These are phyloP conservation scores for Ochlodes sylvanus DNA, from an alignment of 2,888 invertebrate species.

Conservation along the genomic window DNA sequence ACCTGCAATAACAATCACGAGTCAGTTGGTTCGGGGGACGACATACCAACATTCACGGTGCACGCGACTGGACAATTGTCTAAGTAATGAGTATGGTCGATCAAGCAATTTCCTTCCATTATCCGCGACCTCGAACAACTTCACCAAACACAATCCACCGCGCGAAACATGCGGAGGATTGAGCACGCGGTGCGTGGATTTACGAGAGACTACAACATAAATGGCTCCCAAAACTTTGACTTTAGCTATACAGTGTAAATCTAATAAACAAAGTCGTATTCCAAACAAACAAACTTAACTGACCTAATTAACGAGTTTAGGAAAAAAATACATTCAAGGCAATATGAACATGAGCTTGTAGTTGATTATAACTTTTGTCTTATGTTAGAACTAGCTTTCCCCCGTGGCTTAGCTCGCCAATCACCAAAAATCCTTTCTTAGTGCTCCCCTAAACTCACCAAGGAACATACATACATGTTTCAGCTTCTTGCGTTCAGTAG, in stretches of 20 bases:
- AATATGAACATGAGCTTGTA: neutral
- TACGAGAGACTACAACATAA: neutral
- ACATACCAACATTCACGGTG: constrained; percentile 8
- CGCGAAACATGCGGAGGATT: neutral
- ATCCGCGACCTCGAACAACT: constrained; percentile 26
- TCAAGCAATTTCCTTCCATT: constrained; percentile 22
- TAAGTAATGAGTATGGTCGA: constrained; percentile 21
- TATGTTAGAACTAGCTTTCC: no score
- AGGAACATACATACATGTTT: no score
- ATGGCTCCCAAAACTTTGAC: neutral
- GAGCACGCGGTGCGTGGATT: neutral
- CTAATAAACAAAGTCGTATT: neutral
- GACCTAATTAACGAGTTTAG: no score
- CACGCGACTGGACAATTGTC: constrained; percentile 20
- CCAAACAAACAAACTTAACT: no score
- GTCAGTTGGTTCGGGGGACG: constrained; percentile 4
- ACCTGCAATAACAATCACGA: constrained; percentile 9
- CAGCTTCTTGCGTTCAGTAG: no score
- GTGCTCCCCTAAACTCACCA: no score
- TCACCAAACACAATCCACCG: constrained; percentile 15
- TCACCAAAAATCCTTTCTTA: no score
- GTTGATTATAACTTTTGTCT: neutral
- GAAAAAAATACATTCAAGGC: no score
- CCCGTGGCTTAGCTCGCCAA: no score
- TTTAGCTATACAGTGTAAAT: neutral